Base-by-base conservation (phyloP, 2,888 invertebrate species). In the Nephrotoma guestfalica region DNA sequence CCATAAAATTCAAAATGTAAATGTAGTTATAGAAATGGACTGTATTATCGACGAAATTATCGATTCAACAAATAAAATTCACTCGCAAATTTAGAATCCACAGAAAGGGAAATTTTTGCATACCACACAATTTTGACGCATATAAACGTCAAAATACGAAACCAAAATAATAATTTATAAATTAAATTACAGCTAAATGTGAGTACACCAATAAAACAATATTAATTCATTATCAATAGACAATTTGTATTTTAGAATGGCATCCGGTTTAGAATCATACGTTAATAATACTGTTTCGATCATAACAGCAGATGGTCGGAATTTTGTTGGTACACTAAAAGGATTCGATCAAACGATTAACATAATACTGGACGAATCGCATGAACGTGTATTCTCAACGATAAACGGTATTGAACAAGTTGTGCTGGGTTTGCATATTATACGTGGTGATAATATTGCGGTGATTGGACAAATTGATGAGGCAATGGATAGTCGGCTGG, bases 291-390 rank as follows among this genome's bases (percentile, higher is more conserved):
- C 97, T 47, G 97, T 98, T 87, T 98, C 97, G 47, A 97, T 99
- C 88, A 98, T 99, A 89, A 99, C 99, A 86, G 96, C 98, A 11
- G 99, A 99, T 92, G 99, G 99, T 83, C 93, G 99, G 88, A 98
- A 98, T 91, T 98, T 99, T 90, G 97, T 98, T 89, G 99, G 99
- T 85, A 97, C 98, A 0, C 92, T 99, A 88, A 99, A 99, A 91
- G 99, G 99, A 43, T 99, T 98, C 92, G 99, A 99, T 92, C 99
- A 99, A 92, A 98, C 99, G n/a, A 98, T 99, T 88, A 99, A 99
- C 91, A 93, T 99, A 88, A 98, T 99, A 89, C 92, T 99, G 88
- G 99, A 99, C 90, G 99, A 99, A 92, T 98, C 98, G 47, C 98
- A 99, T 90, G 99, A 99, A 92, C 93, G 99, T 89, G 98, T 99